Conservation (phyloP, 2,888 invertebrate species). For the Mesorhabditis spiculigera region DNA sequence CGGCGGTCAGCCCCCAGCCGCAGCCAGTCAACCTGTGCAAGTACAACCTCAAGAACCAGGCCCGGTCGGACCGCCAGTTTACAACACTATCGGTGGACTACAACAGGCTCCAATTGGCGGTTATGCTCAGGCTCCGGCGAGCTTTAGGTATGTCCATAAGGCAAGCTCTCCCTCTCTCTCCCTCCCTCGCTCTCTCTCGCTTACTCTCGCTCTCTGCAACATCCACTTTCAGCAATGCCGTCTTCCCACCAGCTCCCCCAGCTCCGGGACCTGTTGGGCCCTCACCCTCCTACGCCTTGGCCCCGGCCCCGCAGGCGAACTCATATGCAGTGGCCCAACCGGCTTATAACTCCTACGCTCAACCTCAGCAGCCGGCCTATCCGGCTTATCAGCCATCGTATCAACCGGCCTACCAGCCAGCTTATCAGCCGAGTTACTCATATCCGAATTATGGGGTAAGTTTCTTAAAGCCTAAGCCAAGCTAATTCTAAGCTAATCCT, state of each 20-base stretch:
- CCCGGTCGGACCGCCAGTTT: not conserved
- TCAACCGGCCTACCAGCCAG: constrained; percentile 21
- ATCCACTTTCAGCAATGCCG: constrained; percentile 11
- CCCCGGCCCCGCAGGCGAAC: constrained; percentile 15
- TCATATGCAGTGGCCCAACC: constrained; percentile 20
- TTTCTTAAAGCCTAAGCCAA: not conserved
- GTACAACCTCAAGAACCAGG: not conserved
- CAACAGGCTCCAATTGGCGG: not conserved
- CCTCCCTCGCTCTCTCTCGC: constrained; percentile 16
- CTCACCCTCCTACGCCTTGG: constrained; percentile 16
- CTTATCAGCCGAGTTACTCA: constrained; percentile 17
- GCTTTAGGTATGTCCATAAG: not conserved
- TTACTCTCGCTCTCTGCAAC: constrained; percentile 16
- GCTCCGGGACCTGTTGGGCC: constrained; percentile 16
- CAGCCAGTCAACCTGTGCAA: not conserved
- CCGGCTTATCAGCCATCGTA: constrained; percentile 10
- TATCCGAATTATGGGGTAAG: constrained; percentile 15
- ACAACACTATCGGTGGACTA: not conserved
- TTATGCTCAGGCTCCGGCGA: not conserved
- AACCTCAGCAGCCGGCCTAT: constrained; percentile 17
- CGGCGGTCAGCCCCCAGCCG: not conserved
- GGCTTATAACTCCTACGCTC: constrained; percentile 14
- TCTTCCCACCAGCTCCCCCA: constrained; percentile 22
- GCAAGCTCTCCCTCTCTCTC: not conserved
- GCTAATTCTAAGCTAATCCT: constrained; percentile 13